Evolutionary conservation across 2,113 vertebrate genomes (phyloP), one percentile per base, ranked within the genome.

Genomic region (Formicarius rufipectus): DNA sequence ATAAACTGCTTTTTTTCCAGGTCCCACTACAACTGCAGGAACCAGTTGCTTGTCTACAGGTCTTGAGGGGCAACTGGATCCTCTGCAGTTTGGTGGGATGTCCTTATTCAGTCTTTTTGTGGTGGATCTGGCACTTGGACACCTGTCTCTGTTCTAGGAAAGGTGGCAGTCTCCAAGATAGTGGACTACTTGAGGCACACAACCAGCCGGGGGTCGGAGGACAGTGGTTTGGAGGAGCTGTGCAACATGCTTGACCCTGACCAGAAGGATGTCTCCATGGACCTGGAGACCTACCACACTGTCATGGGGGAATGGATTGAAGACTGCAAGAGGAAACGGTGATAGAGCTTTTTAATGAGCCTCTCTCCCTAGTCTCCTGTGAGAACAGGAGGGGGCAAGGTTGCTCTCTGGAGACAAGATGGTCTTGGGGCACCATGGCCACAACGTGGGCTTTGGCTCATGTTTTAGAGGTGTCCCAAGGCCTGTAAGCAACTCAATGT

Each of bases 221-320:
- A 99, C 62, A 98, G 98, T 4, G 98, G 98, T 22, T 97, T 99
- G 10, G 98, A 98, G 56, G 98, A 99, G 31, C 97, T 99, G 13
- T 99, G 98, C 84, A 98, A 98, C 93, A 98, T 99, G 98, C 98
- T 99, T 40, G 99, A 99, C 81, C 99, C 99, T 0, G 98, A 99
- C 12, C 98, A 97, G 69, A 98, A 98, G 81, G 98, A 99, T 7
- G 92, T 98, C 12, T 98, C 98, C 19, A 95, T 99, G 47, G 99
- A 99, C 91, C 97, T 99, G 96, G 98, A 98, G 93, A 99, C 98
- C 0, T 99, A 99, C 39, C 98, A 98, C 1, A 97, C 98, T 1
- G 56, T 98, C 86, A 98, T 99, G 98, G 99, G 95, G 92, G 98
- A 99, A 93, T 99, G 99, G 99, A 98, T 98, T 6, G 98, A 99